These are phyloP conservation scores for Pristionchus exspectatus DNA, from an alignment of 2,888 invertebrate species.

Conservation along the genomic window DNA sequence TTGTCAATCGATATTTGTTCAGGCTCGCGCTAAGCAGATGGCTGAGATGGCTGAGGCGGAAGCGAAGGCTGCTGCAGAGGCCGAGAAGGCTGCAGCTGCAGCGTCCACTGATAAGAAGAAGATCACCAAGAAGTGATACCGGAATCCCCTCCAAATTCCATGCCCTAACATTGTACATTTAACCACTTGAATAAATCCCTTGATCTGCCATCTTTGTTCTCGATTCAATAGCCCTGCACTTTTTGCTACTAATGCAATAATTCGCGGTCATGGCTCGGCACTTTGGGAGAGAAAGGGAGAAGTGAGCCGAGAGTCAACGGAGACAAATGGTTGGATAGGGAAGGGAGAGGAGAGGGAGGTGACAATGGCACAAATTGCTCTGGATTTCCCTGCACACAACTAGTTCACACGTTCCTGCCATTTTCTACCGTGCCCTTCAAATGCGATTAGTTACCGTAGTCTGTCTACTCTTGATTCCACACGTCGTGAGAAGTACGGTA, in stretches of 20 bases:
- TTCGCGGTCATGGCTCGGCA: background rate
- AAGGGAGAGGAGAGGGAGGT: slow-evolving; percentile 25
- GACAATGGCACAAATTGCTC: slow-evolving; percentile 8
- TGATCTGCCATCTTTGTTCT: background rate
- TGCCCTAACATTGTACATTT: background rate
- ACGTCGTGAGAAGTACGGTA: background rate
- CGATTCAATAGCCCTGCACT: background rate
- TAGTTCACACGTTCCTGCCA: background rate
- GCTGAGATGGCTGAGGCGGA: slow-evolving; percentile 51
- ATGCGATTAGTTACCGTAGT: background rate
- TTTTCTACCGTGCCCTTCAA: background rate
- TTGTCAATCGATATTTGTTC: background rate
- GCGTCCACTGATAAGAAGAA: background rate
- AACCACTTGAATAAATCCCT: background rate
- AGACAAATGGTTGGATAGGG: background rate
- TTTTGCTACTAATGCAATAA: slow-evolving; percentile 25
- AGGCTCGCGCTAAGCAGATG: slow-evolving; percentile 36
- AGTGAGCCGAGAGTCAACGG: background rate
- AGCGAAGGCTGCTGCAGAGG: background rate
- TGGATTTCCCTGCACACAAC: background rate
- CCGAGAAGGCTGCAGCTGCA: background rate
- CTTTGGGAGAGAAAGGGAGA: background rate
- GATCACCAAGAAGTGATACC: slow-evolving; percentile 38
- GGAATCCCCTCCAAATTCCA: background rate
- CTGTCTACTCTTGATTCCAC: background rate